Conservation (phyloP, 2,797 vertebrate genomes). For the Glossophaga mutica region DNA sequence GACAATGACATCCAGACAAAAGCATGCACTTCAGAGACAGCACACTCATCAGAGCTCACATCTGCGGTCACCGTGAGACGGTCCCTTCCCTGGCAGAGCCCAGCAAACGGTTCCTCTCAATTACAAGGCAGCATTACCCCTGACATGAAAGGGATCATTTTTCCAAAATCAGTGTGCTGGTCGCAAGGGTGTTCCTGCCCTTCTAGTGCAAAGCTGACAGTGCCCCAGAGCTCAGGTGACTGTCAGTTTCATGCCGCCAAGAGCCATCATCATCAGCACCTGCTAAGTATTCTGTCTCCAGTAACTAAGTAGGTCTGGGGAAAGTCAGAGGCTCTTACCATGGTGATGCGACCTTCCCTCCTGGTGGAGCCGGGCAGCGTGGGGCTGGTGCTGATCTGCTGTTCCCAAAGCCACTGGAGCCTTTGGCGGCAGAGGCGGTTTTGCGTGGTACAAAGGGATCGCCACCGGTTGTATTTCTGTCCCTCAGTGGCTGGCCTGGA, state of each 20-base stretch:
- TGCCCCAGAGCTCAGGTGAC: not conserved
- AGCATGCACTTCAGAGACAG: not conserved
- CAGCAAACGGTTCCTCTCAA: conserved; percentile 28
- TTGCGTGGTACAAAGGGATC: conserved; percentile 79
- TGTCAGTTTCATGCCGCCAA: conserved; percentile 35
- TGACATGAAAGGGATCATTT: conserved; percentile 66
- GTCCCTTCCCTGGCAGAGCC: conserved; percentile 18
- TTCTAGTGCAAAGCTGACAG: conserved; percentile 46
- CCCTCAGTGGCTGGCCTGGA: conserved; percentile 78
- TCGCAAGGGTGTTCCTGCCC: conserved; percentile 15
- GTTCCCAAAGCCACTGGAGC: conserved; percentile 75
- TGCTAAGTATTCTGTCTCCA: conserved; percentile 41
- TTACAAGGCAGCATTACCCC: conserved; percentile 27
- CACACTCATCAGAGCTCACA: conserved; percentile 23
- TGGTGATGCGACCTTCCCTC: conserved; percentile 68
- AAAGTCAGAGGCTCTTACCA: conserved; percentile 82
- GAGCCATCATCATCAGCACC: conserved; percentile 55
- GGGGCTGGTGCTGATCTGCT: conserved; percentile 71
- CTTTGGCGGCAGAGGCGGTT: conserved; percentile 77
- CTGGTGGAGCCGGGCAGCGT: conserved; percentile 72
- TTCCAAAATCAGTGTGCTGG: conserved; percentile 27
- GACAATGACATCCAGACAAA: not conserved
- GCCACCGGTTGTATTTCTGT: conserved; percentile 81
- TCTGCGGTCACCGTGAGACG: conserved; percentile 4
- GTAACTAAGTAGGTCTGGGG: conserved; percentile 39